Percentiles rank a stretch among this genome's conserved stretches.
phyloP scores from a whole-genome alignment of 2,888 invertebrate species.

The Drosophila picticornis region DNA sequence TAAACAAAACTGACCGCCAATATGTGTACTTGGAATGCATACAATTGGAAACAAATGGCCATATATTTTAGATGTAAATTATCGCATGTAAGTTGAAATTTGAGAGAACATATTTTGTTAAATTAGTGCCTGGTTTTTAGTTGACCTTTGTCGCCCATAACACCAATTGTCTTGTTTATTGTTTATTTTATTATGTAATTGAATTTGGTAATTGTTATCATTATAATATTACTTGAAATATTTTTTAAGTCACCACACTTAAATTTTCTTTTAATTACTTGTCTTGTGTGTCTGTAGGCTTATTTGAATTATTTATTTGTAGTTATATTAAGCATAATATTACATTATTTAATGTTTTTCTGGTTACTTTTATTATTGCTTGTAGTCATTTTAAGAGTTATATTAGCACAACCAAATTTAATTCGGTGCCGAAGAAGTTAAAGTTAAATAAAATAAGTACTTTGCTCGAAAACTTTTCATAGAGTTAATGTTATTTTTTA shows the following conservation, averaged over 20 bases:
- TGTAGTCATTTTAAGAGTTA: not conserved
- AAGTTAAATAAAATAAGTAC: not conserved
- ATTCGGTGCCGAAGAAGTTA: too few relatives aligned
- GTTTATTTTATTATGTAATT: not conserved
- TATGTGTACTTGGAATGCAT: conserved; percentile 9
- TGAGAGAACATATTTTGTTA: not conserved
- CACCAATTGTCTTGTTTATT: not conserved
- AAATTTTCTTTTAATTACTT: not conserved
- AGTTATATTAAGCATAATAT: not conserved
- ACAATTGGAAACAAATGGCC: conserved; percentile 23
- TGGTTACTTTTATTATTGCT: too few relatives aligned
- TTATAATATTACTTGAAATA: not conserved
- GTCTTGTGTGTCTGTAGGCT: not conserved
- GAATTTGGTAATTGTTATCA: not conserved
- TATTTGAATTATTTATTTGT: not conserved
- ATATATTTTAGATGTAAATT: not conserved
- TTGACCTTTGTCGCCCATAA: not conserved
- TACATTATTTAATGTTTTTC: too few relatives aligned
- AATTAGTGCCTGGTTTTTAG: not conserved
- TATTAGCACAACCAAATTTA: not conserved
- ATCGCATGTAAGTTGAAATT: not conserved
- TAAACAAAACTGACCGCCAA: conserved; percentile 23
- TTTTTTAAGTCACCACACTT: not conserved
- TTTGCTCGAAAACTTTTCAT: not conserved
- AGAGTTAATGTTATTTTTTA: not conserved